phyloP scores from a whole-genome alignment of 2,888 invertebrate species.

The Tachina fera region DNA sequence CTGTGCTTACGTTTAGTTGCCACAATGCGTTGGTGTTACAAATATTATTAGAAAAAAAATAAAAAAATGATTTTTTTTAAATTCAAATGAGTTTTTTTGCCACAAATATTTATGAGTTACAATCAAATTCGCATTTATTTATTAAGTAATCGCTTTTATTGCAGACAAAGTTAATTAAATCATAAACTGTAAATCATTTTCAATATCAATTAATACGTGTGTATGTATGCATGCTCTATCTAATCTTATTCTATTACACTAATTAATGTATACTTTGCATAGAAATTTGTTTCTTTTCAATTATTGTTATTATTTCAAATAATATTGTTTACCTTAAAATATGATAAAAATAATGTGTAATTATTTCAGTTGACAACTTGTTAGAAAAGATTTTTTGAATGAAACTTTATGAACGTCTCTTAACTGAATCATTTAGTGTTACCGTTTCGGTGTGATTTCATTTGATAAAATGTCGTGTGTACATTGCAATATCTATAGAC shows the following conservation, averaged over 20 bases:
- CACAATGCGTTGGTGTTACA: constrained; percentile 43
- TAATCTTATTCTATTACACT: constrained; percentile 34
- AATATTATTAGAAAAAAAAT: not conserved
- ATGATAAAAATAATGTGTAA: too few relatives aligned
- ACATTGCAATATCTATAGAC: too few relatives aligned
- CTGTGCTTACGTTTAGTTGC: constrained; percentile 8
- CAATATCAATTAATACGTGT: constrained; percentile 33
- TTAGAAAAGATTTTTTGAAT: too few relatives aligned
- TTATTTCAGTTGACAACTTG: too few relatives aligned
- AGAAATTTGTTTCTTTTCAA: constrained; percentile 1
- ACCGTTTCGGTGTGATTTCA: too few relatives aligned
- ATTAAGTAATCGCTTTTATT: constrained; percentile 33
- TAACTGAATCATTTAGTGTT: too few relatives aligned
- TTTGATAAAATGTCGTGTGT: too few relatives aligned
- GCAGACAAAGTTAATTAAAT: constrained; percentile 33
- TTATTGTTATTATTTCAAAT: not conserved
- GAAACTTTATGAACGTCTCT: too few relatives aligned
- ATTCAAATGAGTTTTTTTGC: constrained; percentile 36
- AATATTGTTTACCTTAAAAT: too few relatives aligned
- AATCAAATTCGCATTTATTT: constrained; percentile 42
- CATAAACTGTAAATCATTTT: constrained; percentile 33
- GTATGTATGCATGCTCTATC: not conserved
- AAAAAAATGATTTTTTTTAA: not conserved
- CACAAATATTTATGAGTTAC: constrained; percentile 36
- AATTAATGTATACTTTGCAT: constrained; percentile 23